phyloP scores from a whole-genome alignment of 1,140 invertebrate species.

The Heliconius melpomene region DNA sequence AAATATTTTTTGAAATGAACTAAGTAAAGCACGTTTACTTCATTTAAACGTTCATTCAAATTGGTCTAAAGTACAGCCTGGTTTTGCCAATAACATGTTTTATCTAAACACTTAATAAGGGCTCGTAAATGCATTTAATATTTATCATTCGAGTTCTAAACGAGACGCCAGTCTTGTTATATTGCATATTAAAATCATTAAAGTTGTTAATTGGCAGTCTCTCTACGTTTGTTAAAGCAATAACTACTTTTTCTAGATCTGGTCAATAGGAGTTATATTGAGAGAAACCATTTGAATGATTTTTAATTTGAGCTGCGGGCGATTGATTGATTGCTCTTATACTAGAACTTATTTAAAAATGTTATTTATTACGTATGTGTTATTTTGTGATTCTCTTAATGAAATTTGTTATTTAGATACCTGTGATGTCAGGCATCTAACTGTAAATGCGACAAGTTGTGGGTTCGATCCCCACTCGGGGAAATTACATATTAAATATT shows the following conservation, averaged over 20 bases:
- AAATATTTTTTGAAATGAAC: slow-evolving; percentile 27
- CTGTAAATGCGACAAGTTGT: too few species aligned
- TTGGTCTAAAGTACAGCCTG: slow-evolving; percentile 18
- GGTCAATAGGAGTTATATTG: background rate
- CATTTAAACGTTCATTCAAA: slow-evolving; percentile 17
- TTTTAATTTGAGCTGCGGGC: slow-evolving; percentile 1
- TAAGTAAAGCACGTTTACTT: slow-evolving; percentile 19
- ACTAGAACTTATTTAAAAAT: background rate
- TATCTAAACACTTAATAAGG: slow-evolving; percentile 35
- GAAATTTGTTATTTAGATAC: background rate
- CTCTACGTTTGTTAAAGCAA: slow-evolving; percentile 41
- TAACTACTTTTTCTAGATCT: slow-evolving; percentile 10
- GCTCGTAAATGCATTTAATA: slow-evolving; percentile 40
- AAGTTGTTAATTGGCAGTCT: slow-evolving; percentile 41
- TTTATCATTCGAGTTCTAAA: slow-evolving; percentile 42
- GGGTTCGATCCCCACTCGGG: too few species aligned
- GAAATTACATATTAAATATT: too few species aligned
- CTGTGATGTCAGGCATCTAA: too few species aligned
- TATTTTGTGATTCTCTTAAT: background rate
- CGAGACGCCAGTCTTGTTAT: slow-evolving; percentile 39
- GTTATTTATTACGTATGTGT: background rate
- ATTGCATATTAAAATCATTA: slow-evolving; percentile 47
- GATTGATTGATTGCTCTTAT: background rate
- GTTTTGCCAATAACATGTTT: slow-evolving; percentile 29
- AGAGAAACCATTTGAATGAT: background rate